Evolutionary conservation across 2,113 vertebrate species (phyloP), one percentile per base, ranked within the genome.

Genomic region (Mesitornis unicolor): DNA sequence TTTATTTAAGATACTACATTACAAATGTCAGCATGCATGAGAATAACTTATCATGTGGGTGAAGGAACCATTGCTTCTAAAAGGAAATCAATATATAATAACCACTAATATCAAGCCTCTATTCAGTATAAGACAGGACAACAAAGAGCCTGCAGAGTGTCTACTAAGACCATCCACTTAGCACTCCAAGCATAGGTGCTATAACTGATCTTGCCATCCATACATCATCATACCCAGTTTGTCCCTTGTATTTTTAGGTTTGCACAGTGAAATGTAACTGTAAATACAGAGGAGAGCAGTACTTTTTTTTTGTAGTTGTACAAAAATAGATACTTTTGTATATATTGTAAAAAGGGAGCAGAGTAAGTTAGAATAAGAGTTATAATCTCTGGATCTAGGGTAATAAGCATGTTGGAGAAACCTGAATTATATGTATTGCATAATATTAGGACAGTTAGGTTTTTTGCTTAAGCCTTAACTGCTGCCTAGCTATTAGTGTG

Each of bases 61-160:
- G 65, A 95, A 82, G 20, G 36, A 92, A 61, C 29, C 68, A 42
- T 54, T 80, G 59, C 57, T 87, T 87, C 56, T 75, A 65, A 87
- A 87, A 85, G 47, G 45, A 94, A 90, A 94, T 93, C 87, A 74
- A 71, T 96, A 69, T 36, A 36, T 89, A 85, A 73, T 85, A 94
- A 71, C 70, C 13, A 12, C 84, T 96, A 80, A 73, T 84, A 94
- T 43, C 53, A 76, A 94, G 18, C 11, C n/a, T 94, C 40, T 69
- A 26, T 87, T 85, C 57, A 50, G 43, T 74, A 7, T 93, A 83
- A 61, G 59, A 16, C 12, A 18, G 67, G 61, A 64, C 24, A 74
- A 21, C 38, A 61, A 76, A 68, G 12, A 42, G 26, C 26, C 50
- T 76, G 24, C 43, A 85, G 35, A 56, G 50, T 31, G 29, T 63